These are phyloP conservation scores for Dendropsophus ebraccatus DNA, from an alignment of 2,113 vertebrate genomes.

Conservation along the genomic window DNA sequence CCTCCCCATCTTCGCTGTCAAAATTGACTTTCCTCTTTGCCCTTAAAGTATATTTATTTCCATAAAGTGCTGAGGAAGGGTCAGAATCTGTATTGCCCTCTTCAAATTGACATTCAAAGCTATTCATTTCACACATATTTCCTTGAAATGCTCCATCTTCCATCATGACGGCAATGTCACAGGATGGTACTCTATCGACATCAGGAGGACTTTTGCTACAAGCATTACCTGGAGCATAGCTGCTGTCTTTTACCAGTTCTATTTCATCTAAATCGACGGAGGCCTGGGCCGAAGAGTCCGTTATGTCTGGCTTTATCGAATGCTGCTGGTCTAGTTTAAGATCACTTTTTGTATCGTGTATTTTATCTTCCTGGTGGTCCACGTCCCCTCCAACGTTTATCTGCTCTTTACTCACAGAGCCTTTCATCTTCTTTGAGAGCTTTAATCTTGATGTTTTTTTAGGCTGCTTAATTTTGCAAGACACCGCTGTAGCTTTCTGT, in stretches of 20 bases:
- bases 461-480: conserved; percentile 78
- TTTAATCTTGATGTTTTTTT: conserved; percentile 84
- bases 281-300: not conserved
- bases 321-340: not conserved
- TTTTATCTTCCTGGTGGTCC: conserved; percentile 59
- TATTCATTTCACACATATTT: conserved; percentile 71
- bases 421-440: conserved; percentile 80
- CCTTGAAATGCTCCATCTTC: conserved; percentile 73
- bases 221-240: conserved; percentile 70
- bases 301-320: not conserved
- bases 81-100: conserved; percentile 75
- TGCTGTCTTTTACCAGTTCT: conserved; percentile 71
- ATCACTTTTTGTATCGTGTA: not conserved
- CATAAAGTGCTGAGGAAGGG: conserved; percentile 82
- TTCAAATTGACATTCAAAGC: conserved; percentile 74
- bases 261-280: conserved; percentile 57
- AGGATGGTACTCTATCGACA: conserved; percentile 69
- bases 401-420: conserved; percentile 70
- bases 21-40: conserved; percentile 89
- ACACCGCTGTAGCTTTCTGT: conserved; percentile 81
- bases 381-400: conserved; percentile 4
- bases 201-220: conserved; percentile 71
- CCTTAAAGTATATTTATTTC: conserved; percentile 93
- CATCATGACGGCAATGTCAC: conserved; percentile 72
- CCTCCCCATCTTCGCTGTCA: conserved; percentile 85